Base-by-base conservation (phyloP, 2,888 invertebrate species). In the Epistrophe grossulariae region DNA sequence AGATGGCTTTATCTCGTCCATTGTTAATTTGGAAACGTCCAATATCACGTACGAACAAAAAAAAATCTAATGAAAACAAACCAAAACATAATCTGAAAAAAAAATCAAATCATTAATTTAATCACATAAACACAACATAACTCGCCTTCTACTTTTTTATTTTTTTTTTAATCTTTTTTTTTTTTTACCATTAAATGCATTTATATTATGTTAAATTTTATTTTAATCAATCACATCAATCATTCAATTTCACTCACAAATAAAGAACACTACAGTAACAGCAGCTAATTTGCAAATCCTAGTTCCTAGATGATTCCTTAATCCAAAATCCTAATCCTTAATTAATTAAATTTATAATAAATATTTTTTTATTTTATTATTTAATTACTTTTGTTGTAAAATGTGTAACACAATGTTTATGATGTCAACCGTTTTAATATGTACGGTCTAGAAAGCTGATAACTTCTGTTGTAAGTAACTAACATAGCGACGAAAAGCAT, bases 1-100 rank as follows among this genome's bases (percentile, higher is more conserved):
- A 94, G 99, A 99, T 93, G 98, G 98, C 95, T 98, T 98, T 94
- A 98, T 98, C 93, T 96, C 96, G 79, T 97, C 97, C 90, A 98
- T 98, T 93, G 97, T 98, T 94, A 97, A 97, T 95, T 98, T 98
- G 95, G 96, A 96, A 94, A 98, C 98, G 89, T 97, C 98, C 92
- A 95, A 96, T 92, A 96, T 99, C 94, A 96, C 96, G 97, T 98
- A 98, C 91, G 93, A 88, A 89, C 62, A 40, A 50, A 50, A 50
- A 24, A 80, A 40, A 52, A 78, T 82, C 73, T 82, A 78, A 70
- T 79, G 82, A 85, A 85, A 77, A 73, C 71, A 84, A 81, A 82
- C 72, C 64, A 87, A 62, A 82, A 73, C 68, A 57, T 59, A 74
- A 70, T 66, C 50, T 62, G 17, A 59, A 73, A 81, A 79, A 64